Evolutionary conservation across 2,797 vertebrate genomes (phyloP), one percentile per base, ranked within the genome.

Genomic region (Mormyrops boulengeri): DNA sequence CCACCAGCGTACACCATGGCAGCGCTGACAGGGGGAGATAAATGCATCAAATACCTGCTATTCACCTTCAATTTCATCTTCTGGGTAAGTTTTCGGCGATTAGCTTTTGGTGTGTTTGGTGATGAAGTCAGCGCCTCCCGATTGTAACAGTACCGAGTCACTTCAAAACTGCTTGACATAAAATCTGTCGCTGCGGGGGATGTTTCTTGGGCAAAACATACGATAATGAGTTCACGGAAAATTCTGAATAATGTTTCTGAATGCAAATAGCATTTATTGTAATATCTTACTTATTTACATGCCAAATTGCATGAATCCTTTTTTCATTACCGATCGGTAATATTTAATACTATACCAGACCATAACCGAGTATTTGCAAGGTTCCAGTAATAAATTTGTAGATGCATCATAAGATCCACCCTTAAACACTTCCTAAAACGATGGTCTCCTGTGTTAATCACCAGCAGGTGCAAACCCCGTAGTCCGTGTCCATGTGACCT

Each of bases 51-150:
- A 93, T 99, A 98, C 91, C 93, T 99, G 92, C 97, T 99, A 93
- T 99, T 99, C 91, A 97, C 95, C 92, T 99, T 99, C 93, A 99
- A 99, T 94, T 97, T 99, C 92, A 90, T 99, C 11, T 98, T 99
- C 92, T 99, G 98, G 98, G 98, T 99, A 93, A 98, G 97, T 96
- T 89, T 85, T 55, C 14, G 12, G 6, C 57, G 34, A 84, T 53
- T 44, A 44, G 17, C 38, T 8, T 80, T 47, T 47, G 19, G 73
- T 44, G 38, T 19, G 73, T 47, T 47, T 47, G 73, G 73, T 19
- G 73, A 80, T 80, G 14, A 19, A 47, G 73, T 80, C 5, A n/a
- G 82, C 49, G 44, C 47, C 49, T 26, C 82, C 9, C 38, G 52
- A 89, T 84, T 55, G 11, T 44, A 57, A 53, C 41, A 82, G 53